A percentile compares a stretch with the other conserved stretches of the same genome.
Evolutionary conservation across 1,140 invertebrate species (phyloP).

Genomic region (Fragariocoptes setiger): DNA sequence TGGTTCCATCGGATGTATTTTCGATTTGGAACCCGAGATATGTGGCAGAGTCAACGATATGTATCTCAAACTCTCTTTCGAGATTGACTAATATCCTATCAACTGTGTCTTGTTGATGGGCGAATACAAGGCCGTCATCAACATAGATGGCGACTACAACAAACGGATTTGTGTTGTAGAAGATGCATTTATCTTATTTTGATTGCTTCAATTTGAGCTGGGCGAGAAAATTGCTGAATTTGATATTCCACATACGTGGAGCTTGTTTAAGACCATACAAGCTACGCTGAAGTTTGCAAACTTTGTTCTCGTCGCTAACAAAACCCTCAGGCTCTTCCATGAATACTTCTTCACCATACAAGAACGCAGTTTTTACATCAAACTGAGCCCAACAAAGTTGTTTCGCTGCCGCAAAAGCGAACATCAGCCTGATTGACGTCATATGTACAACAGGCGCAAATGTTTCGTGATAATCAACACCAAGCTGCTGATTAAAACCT

Average conservation of each 20-base stretch:
- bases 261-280: slow-evolving; percentile 19
- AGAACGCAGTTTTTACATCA: slow-evolving; percentile 17
- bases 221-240: slow-evolving; percentile 5
- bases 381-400: slow-evolving; percentile 7
- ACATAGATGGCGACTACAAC: slow-evolving; percentile 18
- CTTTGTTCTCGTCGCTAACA: slow-evolving; percentile 3
- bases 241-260: slow-evolving; percentile 16
- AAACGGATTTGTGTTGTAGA: background rate
- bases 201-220: slow-evolving; percentile 6
- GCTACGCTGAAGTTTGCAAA: slow-evolving; percentile 14
- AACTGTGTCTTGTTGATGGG: background rate
- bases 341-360: slow-evolving; percentile 19
- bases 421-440: background rate
- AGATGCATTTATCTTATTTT: background rate
- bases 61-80: slow-evolving; percentile 11
- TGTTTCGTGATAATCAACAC: slow-evolving; percentile 16
- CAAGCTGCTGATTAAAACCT: slow-evolving; percentile 15
- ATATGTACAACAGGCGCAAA: slow-evolving; percentile 12
- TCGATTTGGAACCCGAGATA: slow-evolving; percentile 1
- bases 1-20: background rate
- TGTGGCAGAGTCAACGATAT: background rate
- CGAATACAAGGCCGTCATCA: slow-evolving; percentile 19
- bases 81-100: background rate
- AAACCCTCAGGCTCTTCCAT: slow-evolving; percentile 16
- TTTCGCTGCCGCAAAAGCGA: slow-evolving; percentile 2